Evolutionary conservation across 2,888 invertebrate genomes (phyloP), one percentile per base, ranked within the genome.

Genomic region (Syrista parreyssii): DNA sequence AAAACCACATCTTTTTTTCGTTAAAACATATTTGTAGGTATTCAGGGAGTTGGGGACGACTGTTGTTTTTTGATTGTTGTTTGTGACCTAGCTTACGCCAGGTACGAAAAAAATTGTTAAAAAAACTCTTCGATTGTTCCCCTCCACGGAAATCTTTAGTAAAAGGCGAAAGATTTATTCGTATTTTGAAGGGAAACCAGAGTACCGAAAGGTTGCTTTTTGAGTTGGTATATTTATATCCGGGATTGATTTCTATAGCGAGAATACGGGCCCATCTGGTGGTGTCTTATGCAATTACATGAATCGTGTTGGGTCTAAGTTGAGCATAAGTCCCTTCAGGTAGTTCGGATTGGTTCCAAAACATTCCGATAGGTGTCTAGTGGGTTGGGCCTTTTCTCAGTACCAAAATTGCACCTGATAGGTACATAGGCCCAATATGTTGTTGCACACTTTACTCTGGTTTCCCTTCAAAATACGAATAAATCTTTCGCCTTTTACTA

Each of bases 401-500:
- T 55, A 55, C 9, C 9, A 55, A 55, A 55, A 23, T 23, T 55
- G 23, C 23, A 55, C 23, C 23, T 55, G 23, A 6, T 9, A 55
- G 55, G 55, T 55, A 55, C 55, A 55, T 23, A 15, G 55, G 23
- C 23, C 55, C 55, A 55, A 9, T 23, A 23, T 2, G 6, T 9
- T 0, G 23, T 6, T 9, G 2, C 9, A 6, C 0, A 23, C 55
- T 55, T 77, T 3, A 79, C 79, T 79, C 79, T 79, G 79, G 79
- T 77, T 79, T 79, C 77, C 79, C 79, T 79, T 79, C 79, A 79
- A 74, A 35, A 35, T 33, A 74, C 71, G 71, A 32, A 90, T 91
- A 91, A 92, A 92, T 92, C 92, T 92, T 92, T 92, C 92, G 92
- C 92, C 92, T 92, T 92, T 92, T 92, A 92, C 92, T 92, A 92